A percentile compares a stretch with the other conserved stretches of the same genome.
Conservation (phyloP, 2,113 vertebrate species). For the Thunnus thynnus region DNA sequence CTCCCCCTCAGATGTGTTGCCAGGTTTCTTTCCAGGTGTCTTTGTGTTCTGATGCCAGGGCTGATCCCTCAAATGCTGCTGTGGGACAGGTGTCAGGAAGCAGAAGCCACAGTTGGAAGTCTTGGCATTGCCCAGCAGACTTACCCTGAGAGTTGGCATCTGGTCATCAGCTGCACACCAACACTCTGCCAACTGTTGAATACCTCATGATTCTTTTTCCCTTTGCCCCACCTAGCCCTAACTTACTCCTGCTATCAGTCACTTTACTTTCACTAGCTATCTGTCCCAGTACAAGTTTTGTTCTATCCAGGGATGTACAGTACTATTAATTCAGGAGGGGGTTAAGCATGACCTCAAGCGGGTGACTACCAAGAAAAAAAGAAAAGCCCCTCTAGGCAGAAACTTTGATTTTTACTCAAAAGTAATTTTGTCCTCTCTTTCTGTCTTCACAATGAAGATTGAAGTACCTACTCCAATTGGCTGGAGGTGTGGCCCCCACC, state of each 20-base stretch:
- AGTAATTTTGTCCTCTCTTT: too few relatives aligned
- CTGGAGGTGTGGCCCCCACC: too few relatives aligned
- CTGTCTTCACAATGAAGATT: too few relatives aligned
- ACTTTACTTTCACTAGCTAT: neutral
- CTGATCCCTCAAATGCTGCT: conserved; percentile 50
- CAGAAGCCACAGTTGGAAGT: conserved; percentile 33
- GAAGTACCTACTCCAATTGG: too few relatives aligned
- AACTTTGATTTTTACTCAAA: too few relatives aligned
- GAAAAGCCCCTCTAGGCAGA: too few relatives aligned
- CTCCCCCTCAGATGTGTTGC: conserved; percentile 39
- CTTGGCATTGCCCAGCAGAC: conserved; percentile 30
- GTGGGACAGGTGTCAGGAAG: conserved; percentile 55
- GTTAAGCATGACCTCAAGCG: too few relatives aligned
- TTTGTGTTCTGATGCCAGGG: conserved; percentile 45
- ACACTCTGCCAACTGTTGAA: conserved; percentile 43
- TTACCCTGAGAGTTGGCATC: conserved; percentile 46
- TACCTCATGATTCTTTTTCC: conserved; percentile 23
- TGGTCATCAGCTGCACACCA: conserved; percentile 40
- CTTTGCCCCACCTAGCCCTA: neutral
- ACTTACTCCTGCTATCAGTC: conserved; percentile 3
- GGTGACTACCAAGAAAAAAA: too few relatives aligned
- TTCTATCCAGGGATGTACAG: conserved; percentile 6
- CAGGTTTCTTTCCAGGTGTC: conserved; percentile 48
- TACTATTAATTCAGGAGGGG: neutral
- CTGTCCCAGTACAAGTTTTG: neutral